Conservation (phyloP, 2,113 vertebrate genomes). For the Xerus inauris region DNA sequence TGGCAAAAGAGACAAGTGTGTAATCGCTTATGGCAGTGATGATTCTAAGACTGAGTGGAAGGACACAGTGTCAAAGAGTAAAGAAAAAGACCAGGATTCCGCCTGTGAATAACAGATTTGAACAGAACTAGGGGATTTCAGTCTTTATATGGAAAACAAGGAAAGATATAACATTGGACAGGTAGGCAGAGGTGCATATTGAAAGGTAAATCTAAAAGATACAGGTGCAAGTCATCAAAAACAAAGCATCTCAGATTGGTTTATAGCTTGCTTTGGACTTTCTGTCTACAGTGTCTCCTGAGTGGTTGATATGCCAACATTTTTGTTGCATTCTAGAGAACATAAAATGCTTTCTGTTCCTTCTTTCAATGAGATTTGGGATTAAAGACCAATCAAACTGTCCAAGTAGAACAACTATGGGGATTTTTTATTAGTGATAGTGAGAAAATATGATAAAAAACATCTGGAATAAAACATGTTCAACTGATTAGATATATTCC, state of each 20-base stretch:
- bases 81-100: neutral
- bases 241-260: slow-evolving; percentile 28
- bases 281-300: neutral
- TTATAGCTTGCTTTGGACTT: slow-evolving; percentile 64
- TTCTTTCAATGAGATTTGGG: slow-evolving; percentile 57
- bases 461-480: slow-evolving; percentile 79
- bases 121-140: neutral
- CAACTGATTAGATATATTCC: slow-evolving; percentile 81
- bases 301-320: slow-evolving; percentile 56
- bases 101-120: neutral
- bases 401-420: slow-evolving; percentile 70
- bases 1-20: neutral
- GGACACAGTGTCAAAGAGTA: neutral
- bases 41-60: neutral
- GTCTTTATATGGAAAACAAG: neutral
- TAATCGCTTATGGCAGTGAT: neutral
- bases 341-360: slow-evolving; percentile 68
- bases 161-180: neutral
- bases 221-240: slow-evolving; percentile 35
- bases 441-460: slow-evolving; percentile 80
- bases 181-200: neutral
- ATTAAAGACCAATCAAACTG: slow-evolving; percentile 78
- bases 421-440: slow-evolving; percentile 81
- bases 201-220: slow-evolving; percentile 26
- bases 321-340: slow-evolving; percentile 67